Base-by-base conservation (phyloP, 92 coral and sea anemone species). In the Micromussa lordhowensis region DNA sequence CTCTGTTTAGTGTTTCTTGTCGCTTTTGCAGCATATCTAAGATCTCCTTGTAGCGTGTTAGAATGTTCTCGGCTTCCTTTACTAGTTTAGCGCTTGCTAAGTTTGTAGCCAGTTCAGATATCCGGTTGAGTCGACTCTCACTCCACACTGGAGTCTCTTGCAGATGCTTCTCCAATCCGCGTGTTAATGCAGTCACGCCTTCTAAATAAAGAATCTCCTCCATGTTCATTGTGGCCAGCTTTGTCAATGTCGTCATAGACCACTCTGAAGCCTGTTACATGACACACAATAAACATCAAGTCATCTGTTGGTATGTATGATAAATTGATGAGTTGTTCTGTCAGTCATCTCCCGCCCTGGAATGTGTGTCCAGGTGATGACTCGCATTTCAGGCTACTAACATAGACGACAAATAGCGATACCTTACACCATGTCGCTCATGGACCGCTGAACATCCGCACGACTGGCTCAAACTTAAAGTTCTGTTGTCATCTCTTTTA, bases 221-320 rank as follows among this genome's bases (percentile, higher is more conserved):
- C 99, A 97, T 97, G 61, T 97, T 97, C 99, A 97, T 97, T 54
- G 94, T 69, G 0, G 99, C 99, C 96, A 97, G 94, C 84, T 97
- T 96, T 44, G 90, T 95, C 53, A 97, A 77, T 18, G 99, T 93
- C 73, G 94, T 86, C 61, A 97, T 91, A 51, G 98, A 92, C 99
- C 99, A 97, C 57, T 95, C 93, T n/a, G 98, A 94, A 22, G 95
- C 96, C 99, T 97, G 80, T 19, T 28, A 80, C 14, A 59, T 48
- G 10, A 28, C 26, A 84, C 31, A 26, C 13, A 38, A 53, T 14
- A 69, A 73, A 4, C 73, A 14, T 15, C 18, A 13, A 38, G 24
- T 34, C 35, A 73, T 36, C 28, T 15, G 29, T 14, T 31, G 35
- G n/a, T n/a, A n/a, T n/a, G 75, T 3, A 30, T 31, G 35, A 12